Conservation (phyloP, 2,113 vertebrate genomes). For the Tenebrosternarchus preto region DNA sequence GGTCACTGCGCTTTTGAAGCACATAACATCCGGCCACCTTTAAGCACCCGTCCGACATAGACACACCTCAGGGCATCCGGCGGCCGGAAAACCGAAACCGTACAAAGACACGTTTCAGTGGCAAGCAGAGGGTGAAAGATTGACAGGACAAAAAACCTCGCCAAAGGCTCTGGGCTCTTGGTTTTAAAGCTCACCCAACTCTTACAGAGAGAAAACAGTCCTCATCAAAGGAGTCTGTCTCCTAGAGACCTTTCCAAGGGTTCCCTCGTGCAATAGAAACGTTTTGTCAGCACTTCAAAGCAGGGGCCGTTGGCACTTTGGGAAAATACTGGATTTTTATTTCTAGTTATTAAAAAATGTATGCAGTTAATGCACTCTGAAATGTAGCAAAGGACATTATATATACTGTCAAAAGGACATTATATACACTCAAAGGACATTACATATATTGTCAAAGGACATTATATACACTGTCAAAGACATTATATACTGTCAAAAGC, state of each 20-base stretch:
- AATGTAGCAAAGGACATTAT: neutral
- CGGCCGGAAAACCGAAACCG: neutral
- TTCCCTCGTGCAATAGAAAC: conserved; percentile 7
- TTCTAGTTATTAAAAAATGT: conserved; percentile 25
- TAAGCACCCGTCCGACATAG: neutral
- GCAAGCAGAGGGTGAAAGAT: neutral
- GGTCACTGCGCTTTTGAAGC: neutral
- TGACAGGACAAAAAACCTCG: conserved; percentile 21
- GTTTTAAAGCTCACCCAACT: neutral
- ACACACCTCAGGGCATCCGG: neutral
- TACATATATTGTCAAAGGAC: neutral
- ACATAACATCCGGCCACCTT: neutral
- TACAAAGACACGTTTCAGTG: neutral
- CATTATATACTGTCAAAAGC: neutral
- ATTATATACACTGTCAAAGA: neutral
- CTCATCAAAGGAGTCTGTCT: conserved; percentile 29
- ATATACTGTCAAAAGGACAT: neutral
- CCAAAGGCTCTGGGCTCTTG: conserved; percentile 14
- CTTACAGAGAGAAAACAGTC: neutral
- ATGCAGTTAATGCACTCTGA: conserved; percentile 5
- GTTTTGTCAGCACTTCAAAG: conserved; percentile 38
- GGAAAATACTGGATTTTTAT: conserved; percentile 21
- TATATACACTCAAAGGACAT: no score
- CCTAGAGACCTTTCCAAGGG: neutral
- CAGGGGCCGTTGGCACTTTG: conserved; percentile 12